Percentiles rank a stretch among this genome's conserved stretches.
Evolutionary conservation across 2,797 vertebrate species (phyloP).

Genomic region (Erethizon dorsatum): DNA sequence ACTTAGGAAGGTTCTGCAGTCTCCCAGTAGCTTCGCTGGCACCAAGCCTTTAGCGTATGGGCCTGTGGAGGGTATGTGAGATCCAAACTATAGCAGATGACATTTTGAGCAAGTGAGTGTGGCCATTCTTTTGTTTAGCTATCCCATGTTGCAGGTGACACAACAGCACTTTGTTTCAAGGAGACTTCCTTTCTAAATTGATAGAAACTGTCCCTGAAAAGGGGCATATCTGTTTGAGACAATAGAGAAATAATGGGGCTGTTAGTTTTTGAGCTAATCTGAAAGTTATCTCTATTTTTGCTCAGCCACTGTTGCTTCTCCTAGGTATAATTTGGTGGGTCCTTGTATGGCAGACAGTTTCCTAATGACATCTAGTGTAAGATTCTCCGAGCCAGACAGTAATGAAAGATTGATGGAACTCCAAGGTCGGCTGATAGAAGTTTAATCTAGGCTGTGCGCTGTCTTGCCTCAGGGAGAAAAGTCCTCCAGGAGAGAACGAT

Average conservation of each 20-base stretch:
- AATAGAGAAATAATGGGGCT: neutral
- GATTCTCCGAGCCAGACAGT: slow-evolving; percentile 84
- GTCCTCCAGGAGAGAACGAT: slow-evolving; percentile 78
- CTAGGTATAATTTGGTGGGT: slow-evolving; percentile 62
- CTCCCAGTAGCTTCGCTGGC: neutral
- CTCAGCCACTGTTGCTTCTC: slow-evolving; percentile 46
- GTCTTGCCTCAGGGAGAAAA: slow-evolving; percentile 83
- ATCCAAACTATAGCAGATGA: neutral
- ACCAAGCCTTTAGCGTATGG: neutral
- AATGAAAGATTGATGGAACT: slow-evolving; percentile 94
- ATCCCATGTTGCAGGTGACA: accelerated
- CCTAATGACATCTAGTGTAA: slow-evolving; percentile 86
- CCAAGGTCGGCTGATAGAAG: slow-evolving; percentile 90
- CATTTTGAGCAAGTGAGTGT: neutral
- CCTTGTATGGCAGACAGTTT: slow-evolving; percentile 86
- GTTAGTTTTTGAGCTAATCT: slow-evolving; percentile 48
- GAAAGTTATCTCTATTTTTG: slow-evolving; percentile 21
- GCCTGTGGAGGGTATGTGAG: neutral
- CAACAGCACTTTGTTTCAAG: neutral
- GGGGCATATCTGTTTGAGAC: neutral
- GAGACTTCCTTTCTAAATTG: neutral
- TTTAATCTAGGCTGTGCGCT: slow-evolving; percentile 89
- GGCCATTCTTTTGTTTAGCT: neutral
- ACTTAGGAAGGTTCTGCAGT: neutral
- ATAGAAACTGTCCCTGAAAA: neutral